Evolutionary conservation across 2,888 invertebrate species (phyloP), one percentile per base, ranked within the genome.

Genomic region (Diloba caeruleocephala): DNA sequence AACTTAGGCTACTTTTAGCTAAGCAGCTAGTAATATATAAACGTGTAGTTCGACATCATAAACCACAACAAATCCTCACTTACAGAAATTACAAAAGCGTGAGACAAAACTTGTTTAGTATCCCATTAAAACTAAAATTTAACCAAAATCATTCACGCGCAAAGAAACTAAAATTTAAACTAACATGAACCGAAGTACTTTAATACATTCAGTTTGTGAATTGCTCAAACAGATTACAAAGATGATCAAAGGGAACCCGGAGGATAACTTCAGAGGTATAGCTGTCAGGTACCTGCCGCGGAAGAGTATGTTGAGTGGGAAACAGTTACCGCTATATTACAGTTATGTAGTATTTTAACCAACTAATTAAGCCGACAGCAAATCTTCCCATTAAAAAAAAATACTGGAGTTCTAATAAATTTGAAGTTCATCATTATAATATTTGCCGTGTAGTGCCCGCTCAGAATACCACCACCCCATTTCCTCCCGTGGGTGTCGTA

Each of bases 171-270:
- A 62, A 56, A 68, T 61, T 17, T 50, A 43, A 67, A 67, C 45
- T 39, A 54, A 51, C 45, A 28, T 33, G 12, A n/a, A 48, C 2
- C 19, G 19, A 44, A 54, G 26, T 50, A 64, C 32, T 43, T 41
- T 54, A 48, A 62, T 51, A 63, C 43, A 50, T 46, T 51, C 36
- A 50, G 48, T 23, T 26, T 9, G 37, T 4, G 49, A 56, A 36
- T 44, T 17, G 38, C 37, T 67, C 52, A 62, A 68, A 67, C 38
- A 36, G 21, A 46, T 43, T 17, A 10, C 28, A 39, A 45, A 57
- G 44, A 44, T 64, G 70, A 72, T 72, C 73, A 72, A 70, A 70
- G 70, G 43, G 28, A 44, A 45, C 43, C 45, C 51, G 5, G 13
- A 37, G 54, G 49, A 36, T 51, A 51, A 33, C 32, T 54, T 42